These are phyloP conservation scores for Pyrocoelia pectoralis DNA, from an alignment of 2,888 invertebrate genomes.

Conservation along the genomic window DNA sequence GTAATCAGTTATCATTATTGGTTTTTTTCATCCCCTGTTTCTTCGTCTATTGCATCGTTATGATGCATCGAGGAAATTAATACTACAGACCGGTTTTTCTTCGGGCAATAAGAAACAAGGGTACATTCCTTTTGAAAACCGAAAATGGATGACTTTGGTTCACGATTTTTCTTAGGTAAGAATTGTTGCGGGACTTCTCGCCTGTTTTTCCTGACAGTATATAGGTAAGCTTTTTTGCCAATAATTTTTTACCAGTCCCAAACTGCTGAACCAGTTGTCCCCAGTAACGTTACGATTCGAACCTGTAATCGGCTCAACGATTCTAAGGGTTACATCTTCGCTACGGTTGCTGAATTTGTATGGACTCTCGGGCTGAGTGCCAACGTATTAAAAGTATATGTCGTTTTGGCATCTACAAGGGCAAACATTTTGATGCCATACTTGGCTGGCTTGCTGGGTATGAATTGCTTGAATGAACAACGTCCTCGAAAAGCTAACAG, in stretches of 20 bases:
- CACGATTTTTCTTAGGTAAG: neutral
- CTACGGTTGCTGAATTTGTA: neutral
- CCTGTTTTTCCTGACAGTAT: conserved; percentile 1
- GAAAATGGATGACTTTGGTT: neutral
- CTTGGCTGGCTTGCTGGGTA: neutral
- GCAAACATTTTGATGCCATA: neutral
- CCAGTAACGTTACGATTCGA: neutral
- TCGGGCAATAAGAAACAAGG: neutral
- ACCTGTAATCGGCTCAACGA: neutral
- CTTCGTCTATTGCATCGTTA: neutral
- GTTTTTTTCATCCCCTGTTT: neutral
- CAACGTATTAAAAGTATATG: neutral
- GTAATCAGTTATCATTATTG: neutral
- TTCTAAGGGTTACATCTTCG: neutral
- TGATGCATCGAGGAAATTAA: neutral
- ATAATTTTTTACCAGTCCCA: conserved; percentile 7
- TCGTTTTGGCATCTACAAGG: neutral
- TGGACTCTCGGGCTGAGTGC: neutral
- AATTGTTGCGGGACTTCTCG: neutral
- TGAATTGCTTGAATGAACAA: neutral
- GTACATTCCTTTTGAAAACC: neutral
- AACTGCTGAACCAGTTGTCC: conserved; percentile 24
- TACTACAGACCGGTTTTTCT: neutral
- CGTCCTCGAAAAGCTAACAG: neutral
- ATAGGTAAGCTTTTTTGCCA: too few species aligned